Evolutionary conservation across 2,797 vertebrate genomes (phyloP).

Genomic region (Onychomys torridus): DNA sequence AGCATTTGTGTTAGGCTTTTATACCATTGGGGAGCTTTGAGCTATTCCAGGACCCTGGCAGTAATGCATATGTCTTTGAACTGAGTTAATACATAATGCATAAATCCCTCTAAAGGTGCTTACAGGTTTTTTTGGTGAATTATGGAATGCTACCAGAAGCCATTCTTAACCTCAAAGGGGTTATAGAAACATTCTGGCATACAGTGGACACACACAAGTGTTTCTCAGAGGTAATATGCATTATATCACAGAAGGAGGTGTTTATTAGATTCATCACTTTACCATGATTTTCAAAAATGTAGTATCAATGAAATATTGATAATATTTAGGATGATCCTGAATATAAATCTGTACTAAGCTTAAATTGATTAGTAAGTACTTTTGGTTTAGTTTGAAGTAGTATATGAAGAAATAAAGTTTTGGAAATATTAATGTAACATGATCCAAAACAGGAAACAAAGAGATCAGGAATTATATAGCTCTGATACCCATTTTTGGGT

Average conservation of each 20-base stretch:
- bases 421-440: neutral
- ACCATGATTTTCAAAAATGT: neutral
- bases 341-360: neutral
- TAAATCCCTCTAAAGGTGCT: neutral
- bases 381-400: neutral
- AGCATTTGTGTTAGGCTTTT: constrained; percentile 22
- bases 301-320: neutral
- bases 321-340: neutral
- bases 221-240: neutral
- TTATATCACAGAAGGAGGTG: neutral
- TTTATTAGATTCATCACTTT: neutral
- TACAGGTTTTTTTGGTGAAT: neutral
- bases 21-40: neutral
- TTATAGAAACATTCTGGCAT: neutral
- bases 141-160: neutral
- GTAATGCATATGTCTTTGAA: neutral
- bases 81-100: neutral
- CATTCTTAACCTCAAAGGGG: neutral
- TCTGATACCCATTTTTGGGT: neutral
- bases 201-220: neutral
- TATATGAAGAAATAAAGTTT: neutral
- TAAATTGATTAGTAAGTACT: neutral
- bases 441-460: neutral
- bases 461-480: neutral
- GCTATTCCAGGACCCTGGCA: neutral